Percentiles rank a stretch among this genome's conserved stretches.
Evolutionary conservation across 2,797 vertebrate genomes (phyloP).

Genomic region (Distichodus sexfasciatus): DNA sequence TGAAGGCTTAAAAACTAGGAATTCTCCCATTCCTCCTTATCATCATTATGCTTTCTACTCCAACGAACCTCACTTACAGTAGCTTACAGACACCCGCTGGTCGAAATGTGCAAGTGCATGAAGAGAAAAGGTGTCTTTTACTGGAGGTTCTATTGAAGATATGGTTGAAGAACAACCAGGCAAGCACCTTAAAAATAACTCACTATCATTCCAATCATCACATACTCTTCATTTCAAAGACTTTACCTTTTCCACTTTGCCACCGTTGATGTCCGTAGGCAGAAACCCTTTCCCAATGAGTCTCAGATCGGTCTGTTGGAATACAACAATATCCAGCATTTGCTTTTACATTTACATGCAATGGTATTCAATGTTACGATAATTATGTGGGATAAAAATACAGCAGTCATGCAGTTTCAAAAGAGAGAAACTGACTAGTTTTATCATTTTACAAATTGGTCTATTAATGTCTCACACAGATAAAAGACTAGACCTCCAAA

Average conservation of each 20-base stretch:
- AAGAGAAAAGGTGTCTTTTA: too few relatives aligned
- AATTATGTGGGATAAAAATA: too few relatives aligned
- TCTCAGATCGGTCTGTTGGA: conserved; percentile 92
- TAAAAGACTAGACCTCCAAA: neutral
- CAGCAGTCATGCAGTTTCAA: too few relatives aligned
- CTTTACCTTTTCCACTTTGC: conserved; percentile 90
- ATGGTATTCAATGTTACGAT: too few relatives aligned
- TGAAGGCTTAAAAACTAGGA: neutral
- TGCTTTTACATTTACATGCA: too few relatives aligned
- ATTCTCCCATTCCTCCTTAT: conserved; percentile 6
- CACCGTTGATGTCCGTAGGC: conserved; percentile 91
- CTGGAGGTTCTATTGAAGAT: too few relatives aligned
- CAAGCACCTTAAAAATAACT: conserved; percentile 59
- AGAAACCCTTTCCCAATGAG: conserved; percentile 88
- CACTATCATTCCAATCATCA: too few relatives aligned
- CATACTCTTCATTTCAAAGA: neutral
- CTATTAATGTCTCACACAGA: too few relatives aligned
- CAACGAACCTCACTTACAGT: neutral
- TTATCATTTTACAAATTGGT: too few relatives aligned
- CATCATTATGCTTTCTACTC: conserved; percentile 7
- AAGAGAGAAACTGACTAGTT: too few relatives aligned
- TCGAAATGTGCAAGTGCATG: conserved; percentile 34
- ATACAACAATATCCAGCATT: neutral
- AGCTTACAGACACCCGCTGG: conserved; percentile 66
- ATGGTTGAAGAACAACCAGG: too few relatives aligned